phyloP scores from a whole-genome alignment of 2,113 vertebrate genomes.

The Corythoichthys intestinalis region DNA sequence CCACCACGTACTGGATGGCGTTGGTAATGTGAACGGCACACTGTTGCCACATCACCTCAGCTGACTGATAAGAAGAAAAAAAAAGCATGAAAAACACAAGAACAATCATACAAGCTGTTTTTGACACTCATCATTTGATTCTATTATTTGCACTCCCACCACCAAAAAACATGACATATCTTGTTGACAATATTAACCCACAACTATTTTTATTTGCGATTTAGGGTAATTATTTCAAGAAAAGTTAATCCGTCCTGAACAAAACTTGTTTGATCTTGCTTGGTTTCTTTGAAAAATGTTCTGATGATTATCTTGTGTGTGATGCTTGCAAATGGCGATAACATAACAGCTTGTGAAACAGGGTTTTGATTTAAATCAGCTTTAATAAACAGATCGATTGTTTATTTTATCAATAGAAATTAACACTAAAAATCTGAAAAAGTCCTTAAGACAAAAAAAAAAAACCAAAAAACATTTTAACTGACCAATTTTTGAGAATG shows the following conservation, averaged over 20 bases:
- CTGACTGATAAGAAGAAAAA: conserved; percentile 67
- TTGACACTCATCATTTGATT: neutral
- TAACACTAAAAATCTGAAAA: no score
- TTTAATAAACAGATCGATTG: no score
- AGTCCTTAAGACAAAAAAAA: no score
- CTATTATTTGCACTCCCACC: neutral
- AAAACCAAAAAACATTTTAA: no score
- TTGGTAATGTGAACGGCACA: conserved; percentile 85
- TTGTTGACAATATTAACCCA: neutral
- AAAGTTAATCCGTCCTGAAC: neutral
- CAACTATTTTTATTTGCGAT: neutral
- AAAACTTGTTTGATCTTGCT: neutral
- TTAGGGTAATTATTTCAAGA: neutral
- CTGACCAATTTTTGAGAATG: no score
- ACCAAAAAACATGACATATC: neutral
- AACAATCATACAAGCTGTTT: neutral
- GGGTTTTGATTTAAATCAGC: no score
- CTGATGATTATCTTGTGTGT: neutral
- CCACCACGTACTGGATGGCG: conserved; percentile 89
- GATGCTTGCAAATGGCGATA: no score
- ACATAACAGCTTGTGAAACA: no score
- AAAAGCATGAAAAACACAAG: neutral
- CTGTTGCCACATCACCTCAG: conserved; percentile 87
- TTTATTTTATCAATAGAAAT: no score
- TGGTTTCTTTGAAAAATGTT: neutral